Base-by-base conservation (phyloP, 2,797 vertebrate genomes). In the Apogon talboti region DNA sequence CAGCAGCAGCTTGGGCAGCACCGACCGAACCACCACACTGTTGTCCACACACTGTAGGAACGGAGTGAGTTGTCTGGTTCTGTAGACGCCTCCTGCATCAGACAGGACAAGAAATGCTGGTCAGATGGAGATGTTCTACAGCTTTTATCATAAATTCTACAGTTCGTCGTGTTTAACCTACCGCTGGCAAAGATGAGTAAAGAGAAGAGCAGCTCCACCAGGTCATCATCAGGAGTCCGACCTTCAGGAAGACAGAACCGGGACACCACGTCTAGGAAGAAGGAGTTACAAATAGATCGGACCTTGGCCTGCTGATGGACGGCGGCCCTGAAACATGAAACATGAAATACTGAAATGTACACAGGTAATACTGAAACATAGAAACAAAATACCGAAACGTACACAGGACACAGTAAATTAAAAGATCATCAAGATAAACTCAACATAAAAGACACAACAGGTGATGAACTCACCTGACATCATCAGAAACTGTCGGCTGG, bases 191-290 rank as follows among this genome's bases (percentile, higher is more conserved):
- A 91, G 52, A 94, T 86, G 0, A 94, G 89, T 1, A 94, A 58
- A 3, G 93, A 93, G 75, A 94, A 93, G 59, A 94, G 93, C 49
- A 94, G 87, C 66, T 92, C 88, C 77, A 94, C 90, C 67, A 92
- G 44, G 0, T 66, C 89, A 3, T 90, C 90, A n/a, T 28, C 35
- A 0, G 93, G 93, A 0, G 4, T 61, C 59, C 66, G 79, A 0
- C 61, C 85, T 53, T 92, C 86, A 0, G 77, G 85, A 48, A 94
- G 82, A 47, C 89, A 93, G 85, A 94, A 94, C 42, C 91, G 79
- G 71, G 93, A 94, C 81, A 94, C 91, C 79, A 94, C 87, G 70
- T 94, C 93, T 84, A 94, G 88, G 90, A 94, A 94, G 88, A 93
- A 94, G 66, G 81, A 45, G 74, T 94, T 94, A 43, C 93, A 94